These are phyloP conservation scores for Sapajus apella DNA, from an alignment of 2,113 vertebrate species.

Conservation along the genomic window DNA sequence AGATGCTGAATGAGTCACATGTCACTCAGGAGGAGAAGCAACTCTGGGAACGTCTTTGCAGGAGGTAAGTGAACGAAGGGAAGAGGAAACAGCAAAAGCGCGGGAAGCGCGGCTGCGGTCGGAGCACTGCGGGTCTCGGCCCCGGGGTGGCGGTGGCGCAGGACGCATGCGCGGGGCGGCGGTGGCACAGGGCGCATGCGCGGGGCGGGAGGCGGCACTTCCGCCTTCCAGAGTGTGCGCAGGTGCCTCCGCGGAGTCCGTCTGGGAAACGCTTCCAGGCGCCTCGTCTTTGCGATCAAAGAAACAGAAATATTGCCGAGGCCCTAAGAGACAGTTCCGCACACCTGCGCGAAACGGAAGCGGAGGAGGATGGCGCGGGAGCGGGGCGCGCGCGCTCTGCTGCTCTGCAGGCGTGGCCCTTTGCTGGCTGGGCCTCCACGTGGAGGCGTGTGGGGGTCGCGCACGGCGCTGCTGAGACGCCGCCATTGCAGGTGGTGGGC, in stretches of 20 bases:
- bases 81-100: background rate
- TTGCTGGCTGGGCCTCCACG: background rate
- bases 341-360: background rate
- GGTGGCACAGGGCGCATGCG: rapidly evolving
- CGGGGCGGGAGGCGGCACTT: rapidly evolving
- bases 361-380: no score
- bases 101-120: rapidly evolving
- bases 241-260: background rate
- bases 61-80: background rate
- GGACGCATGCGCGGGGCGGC: background rate
- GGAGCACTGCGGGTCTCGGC: no score
- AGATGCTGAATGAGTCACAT: background rate
- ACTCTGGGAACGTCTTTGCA: background rate
- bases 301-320: background rate
- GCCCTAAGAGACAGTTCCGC: background rate
- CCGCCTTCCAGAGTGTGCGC: no score
- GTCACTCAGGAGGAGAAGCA: background rate
- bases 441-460: no score
- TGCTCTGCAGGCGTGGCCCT: background rate
- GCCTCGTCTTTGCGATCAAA: background rate
- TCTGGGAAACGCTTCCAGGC: background rate
- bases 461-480: background rate
- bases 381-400: background rate
- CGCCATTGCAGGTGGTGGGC: background rate
- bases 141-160: background rate